These are phyloP conservation scores for Urocynchramus pylzowi DNA, from an alignment of 2,113 vertebrate genomes.

Conservation along the genomic window DNA sequence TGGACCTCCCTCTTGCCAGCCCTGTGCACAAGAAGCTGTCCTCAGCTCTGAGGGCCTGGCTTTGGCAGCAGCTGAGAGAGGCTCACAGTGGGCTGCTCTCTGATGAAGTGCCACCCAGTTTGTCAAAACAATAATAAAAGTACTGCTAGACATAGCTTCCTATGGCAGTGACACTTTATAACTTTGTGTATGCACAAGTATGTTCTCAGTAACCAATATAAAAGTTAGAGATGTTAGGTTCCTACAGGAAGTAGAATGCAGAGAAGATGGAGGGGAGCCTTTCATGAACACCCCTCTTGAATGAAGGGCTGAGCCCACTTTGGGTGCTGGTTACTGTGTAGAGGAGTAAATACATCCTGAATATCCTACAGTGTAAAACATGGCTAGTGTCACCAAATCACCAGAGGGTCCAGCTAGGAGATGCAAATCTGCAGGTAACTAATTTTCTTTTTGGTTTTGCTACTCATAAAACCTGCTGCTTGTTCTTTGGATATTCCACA, in stretches of 20 bases:
- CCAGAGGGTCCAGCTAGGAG: not conserved
- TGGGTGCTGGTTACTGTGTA: fast-evolving
- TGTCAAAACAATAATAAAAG: not conserved
- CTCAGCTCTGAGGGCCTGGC: not conserved
- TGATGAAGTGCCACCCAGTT: not conserved
- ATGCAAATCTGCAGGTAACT: not conserved
- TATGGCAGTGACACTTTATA: not conserved
- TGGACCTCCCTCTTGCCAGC: not conserved
- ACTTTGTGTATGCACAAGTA: not conserved
- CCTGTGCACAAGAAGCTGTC: not conserved
- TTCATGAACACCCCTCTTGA: not conserved
- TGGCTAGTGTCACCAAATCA: not conserved
- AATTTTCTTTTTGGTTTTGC: not conserved
- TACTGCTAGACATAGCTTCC: not conserved
- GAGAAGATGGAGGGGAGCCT: not conserved
- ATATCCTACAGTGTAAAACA: not conserved
- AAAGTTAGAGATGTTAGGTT: not conserved
- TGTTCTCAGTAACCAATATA: not conserved
- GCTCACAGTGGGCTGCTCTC: not conserved
- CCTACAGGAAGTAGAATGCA: not conserved
- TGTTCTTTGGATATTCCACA: not conserved
- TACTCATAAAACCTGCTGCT: not conserved
- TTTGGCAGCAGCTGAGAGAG: not conserved
- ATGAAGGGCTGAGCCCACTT: not conserved
- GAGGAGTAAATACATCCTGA: not conserved